Evolutionary conservation across 2,113 vertebrate species (phyloP), one percentile per base, ranked within the genome.

Genomic region (Labeo rohita): DNA sequence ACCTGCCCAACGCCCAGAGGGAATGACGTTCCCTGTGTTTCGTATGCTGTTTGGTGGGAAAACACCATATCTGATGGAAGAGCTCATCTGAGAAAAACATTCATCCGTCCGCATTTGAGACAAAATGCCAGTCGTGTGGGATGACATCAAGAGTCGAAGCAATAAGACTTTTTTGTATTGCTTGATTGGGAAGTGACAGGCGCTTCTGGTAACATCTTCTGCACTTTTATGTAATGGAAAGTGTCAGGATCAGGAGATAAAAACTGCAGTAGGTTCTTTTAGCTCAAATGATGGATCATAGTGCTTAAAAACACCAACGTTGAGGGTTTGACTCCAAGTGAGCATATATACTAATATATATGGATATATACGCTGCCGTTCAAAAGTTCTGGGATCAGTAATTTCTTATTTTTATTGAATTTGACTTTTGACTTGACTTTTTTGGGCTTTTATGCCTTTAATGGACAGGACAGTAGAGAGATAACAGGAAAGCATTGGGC

Each of bases 71-170:
- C 78, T 80, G 56, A 80, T 23, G n/a, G 39, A 45, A 39, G 39
- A 63, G 45, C 36, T 81, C 79, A 66, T 81, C 61, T 61, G 18
- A 80, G 78, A 63, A 52, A 78, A 78, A 78, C 28, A 56, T 39
- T 78, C 16, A 39, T 78, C 43, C 45, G 78, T n/a, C n/a, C 28
- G 4, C 12, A 6, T 63, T 15, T 47, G 56, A 45, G 28, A 10
- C 52, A 39, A 80, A 63, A 23, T 4, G 3, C 36, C 39, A 80
- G 2, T 2, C 21, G 4, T 23, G 10, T 16, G 47, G 2, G 21
- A 8, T 75, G 54, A 43, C 45, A n/a, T 6, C 6, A 59, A 16
- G 54, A 65, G 36, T 63, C 0, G 56, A 16, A 28, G 39, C 56
- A 39, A 21, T 65, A 16, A 23, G 56, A 47, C 18, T 45, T 1